A percentile compares a stretch with the other conserved stretches of the same genome.
These are phyloP conservation scores for Pissodes strobi DNA, from an alignment of 1,140 invertebrate genomes.

Conservation along the genomic window DNA sequence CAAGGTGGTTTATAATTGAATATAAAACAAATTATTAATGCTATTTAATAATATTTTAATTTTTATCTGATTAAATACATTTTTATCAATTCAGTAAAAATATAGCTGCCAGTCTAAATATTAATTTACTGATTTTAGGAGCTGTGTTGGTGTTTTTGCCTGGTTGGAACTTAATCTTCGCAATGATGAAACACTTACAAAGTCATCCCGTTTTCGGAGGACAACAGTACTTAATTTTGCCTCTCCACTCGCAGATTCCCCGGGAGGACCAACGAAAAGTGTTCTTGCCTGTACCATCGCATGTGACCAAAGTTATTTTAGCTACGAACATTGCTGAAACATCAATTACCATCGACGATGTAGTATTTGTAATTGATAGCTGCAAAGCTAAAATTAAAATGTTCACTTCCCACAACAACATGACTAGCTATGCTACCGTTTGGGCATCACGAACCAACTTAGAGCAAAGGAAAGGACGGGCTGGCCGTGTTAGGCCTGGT, in stretches of 20 bases:
- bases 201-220: slow-evolving; percentile 77
- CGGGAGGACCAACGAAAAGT: slow-evolving; percentile 88
- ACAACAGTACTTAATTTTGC: slow-evolving; percentile 71
- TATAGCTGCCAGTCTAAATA: too few relatives aligned
- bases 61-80: too few relatives aligned
- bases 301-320: slow-evolving; percentile 81
- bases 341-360: slow-evolving; percentile 95
- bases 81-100: too few relatives aligned
- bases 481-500: slow-evolving; percentile 85
- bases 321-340: slow-evolving; percentile 93
- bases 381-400: slow-evolving; percentile 96
- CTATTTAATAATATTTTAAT: too few relatives aligned
- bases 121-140: too few relatives aligned
- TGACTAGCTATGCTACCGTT: slow-evolving; percentile 92
- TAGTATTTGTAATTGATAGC: slow-evolving; percentile 94
- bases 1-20: too few relatives aligned
- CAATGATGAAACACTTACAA: slow-evolving; percentile 83
- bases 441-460: slow-evolving; percentile 93
- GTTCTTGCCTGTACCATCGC: slow-evolving; percentile 75
- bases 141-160: slow-evolving; percentile 91
- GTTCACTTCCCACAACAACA: slow-evolving; percentile 94
- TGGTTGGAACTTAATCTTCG: slow-evolving; percentile 94
- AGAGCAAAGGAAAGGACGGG: slow-evolving; percentile 87
- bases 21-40: too few relatives aligned
- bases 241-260: slow-evolving; percentile 88